Conservation (phyloP, 1,140 invertebrate species). For the Rhyacophila brunnea region DNA sequence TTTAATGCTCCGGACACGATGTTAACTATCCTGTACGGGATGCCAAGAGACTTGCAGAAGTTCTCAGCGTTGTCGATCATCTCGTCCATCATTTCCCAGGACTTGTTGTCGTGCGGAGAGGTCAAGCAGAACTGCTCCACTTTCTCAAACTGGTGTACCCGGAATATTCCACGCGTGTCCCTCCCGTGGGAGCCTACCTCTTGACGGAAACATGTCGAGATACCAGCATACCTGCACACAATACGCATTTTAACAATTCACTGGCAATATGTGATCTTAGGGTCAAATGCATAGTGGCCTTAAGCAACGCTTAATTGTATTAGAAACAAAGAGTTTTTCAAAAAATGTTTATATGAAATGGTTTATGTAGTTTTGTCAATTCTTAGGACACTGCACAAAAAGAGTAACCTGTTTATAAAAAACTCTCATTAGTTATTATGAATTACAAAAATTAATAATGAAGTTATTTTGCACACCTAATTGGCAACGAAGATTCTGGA, state of each 20-base stretch:
- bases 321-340: too few species aligned
- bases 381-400: background rate
- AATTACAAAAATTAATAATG: too few species aligned
- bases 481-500: conserved; percentile 79
- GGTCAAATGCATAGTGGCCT: too few species aligned
- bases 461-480: conserved; percentile 72
- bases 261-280: too few species aligned
- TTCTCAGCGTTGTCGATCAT: conserved; percentile 97
- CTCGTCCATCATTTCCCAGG: conserved; percentile 98
- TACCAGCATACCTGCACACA: conserved; percentile 75
- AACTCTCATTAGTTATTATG: too few species aligned
- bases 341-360: too few species aligned
- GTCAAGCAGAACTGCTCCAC: conserved; percentile 99
- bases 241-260: too few species aligned
- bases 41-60: conserved; percentile 85
- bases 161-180: conserved; percentile 97
- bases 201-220: conserved; percentile 98
- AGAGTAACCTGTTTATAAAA: too few species aligned
- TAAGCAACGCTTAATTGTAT: too few species aligned
- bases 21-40: conserved; percentile 96
- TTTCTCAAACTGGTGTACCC: conserved; percentile 99
- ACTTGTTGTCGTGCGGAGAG: conserved; percentile 93
- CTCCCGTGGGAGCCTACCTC: conserved; percentile 98
- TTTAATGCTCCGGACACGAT: conserved; percentile 99
- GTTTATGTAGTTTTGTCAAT: background rate